A percentile compares a stretch with the other conserved stretches of the same genome.
phyloP scores from a whole-genome alignment of 2,888 invertebrate genomes.

The Pteria penguin region DNA sequence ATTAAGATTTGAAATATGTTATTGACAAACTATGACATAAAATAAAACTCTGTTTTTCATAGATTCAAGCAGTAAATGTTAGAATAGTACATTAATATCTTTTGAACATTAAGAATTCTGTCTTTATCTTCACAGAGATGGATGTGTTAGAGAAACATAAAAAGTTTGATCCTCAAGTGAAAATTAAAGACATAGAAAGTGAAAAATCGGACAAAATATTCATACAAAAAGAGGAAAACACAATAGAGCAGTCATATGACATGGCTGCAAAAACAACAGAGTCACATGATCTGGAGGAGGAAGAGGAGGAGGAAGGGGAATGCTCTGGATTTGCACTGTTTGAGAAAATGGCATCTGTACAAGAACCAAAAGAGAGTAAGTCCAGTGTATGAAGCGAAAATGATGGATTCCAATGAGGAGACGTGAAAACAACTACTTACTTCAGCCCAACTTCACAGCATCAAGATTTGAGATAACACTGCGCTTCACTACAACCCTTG shows the following conservation, averaged over 20 bases:
- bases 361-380: conserved; percentile 15
- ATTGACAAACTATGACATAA: too few species aligned
- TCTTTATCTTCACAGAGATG: conserved; percentile 60
- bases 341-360: conserved; percentile 27
- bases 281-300: conserved; percentile 12
- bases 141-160: conserved; percentile 65
- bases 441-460: too few species aligned
- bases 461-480: too few species aligned
- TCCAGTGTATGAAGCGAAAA: too few species aligned
- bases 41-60: too few species aligned
- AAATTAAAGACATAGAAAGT: conserved; percentile 43
- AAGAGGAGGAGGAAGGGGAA: conserved; percentile 46
- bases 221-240: background rate
- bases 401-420: too few species aligned
- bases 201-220: conserved; percentile 3
- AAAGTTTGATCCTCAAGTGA: conserved; percentile 67
- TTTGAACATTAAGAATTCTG: too few species aligned
- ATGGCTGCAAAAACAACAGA: conserved; percentile 7
- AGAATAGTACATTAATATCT: too few species aligned
- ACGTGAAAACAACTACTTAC: too few species aligned
- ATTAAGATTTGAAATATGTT: too few species aligned
- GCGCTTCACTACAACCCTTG: too few species aligned
- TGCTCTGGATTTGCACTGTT: conserved; percentile 34
- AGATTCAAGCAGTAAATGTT: too few species aligned
- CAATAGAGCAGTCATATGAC: background rate